These are phyloP conservation scores for Drosophila saltans DNA, from an alignment of 1,140 invertebrate genomes.

Conservation along the genomic window DNA sequence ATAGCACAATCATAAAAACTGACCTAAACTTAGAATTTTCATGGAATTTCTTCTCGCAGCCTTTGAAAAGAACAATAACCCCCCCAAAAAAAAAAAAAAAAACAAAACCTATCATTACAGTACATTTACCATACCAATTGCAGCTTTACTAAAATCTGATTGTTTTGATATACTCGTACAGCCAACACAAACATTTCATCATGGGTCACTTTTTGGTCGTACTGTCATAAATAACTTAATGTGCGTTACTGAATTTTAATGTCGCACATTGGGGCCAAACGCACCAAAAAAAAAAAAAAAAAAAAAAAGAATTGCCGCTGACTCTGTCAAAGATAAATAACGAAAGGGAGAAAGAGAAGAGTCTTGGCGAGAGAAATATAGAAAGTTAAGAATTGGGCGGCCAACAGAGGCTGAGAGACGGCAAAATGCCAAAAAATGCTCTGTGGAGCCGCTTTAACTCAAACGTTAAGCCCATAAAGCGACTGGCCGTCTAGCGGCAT, in stretches of 20 bases:
- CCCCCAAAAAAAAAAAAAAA: too few species aligned
- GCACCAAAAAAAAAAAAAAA: constrained; percentile 36
- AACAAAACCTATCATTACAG: not conserved
- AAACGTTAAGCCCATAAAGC: constrained; percentile 52
- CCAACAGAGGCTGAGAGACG: not conserved
- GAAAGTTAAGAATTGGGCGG: too few species aligned
- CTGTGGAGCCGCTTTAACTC: constrained; percentile 45
- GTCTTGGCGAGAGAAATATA: not conserved
- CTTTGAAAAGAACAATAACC: not conserved
- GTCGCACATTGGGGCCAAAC: constrained; percentile 29
- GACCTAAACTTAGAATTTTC: constrained; percentile 1
- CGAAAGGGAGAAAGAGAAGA: not conserved
- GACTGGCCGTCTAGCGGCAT: constrained; percentile 21
- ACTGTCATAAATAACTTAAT: constrained; percentile 57
- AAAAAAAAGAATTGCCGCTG: constrained; percentile 30
- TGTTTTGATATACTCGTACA: constrained; percentile 3
- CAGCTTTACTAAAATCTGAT: constrained; percentile 1
- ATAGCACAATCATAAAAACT: not conserved
- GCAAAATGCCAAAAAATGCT: constrained; percentile 40
- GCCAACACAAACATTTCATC: not conserved
- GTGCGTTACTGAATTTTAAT: constrained; percentile 60
- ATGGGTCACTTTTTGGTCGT: constrained; percentile 6
- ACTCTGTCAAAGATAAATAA: constrained; percentile 40
- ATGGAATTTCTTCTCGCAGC: not conserved
- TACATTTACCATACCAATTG: constrained; percentile 9